These are phyloP conservation scores for Chloroceryle inda DNA, from an alignment of 2,797 vertebrate genomes.

Conservation along the genomic window DNA sequence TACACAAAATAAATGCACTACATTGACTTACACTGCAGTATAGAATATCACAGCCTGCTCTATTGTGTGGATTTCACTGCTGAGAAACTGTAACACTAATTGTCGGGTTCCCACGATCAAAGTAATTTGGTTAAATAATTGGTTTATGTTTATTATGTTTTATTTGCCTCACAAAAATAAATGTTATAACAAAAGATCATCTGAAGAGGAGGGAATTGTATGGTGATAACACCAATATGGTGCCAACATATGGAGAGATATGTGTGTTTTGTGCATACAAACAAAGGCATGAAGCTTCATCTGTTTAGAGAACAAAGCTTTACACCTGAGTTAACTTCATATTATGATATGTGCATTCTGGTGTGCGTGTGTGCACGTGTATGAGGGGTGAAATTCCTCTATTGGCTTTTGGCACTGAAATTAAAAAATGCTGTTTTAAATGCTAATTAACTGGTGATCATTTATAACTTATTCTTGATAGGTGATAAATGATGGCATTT, in stretches of 20 bases:
- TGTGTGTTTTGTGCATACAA: constrained; percentile 38
- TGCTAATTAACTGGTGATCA: not conserved
- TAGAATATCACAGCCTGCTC: constrained; percentile 36
- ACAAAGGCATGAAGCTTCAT: constrained; percentile 38
- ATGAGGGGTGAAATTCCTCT: not conserved
- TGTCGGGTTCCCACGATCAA: constrained; percentile 73
- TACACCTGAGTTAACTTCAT: constrained; percentile 47
- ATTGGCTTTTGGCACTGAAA: not conserved
- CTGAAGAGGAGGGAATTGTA: constrained; percentile 49
- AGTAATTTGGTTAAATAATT: constrained; percentile 76
- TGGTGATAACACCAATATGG: constrained; percentile 69
- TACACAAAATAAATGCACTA: constrained; percentile 54
- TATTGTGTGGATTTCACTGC: constrained; percentile 59
- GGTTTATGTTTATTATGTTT: constrained; percentile 68
- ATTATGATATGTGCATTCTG: not conserved
- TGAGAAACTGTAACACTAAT: constrained; percentile 68
- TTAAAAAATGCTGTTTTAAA: not conserved
- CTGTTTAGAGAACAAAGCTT: constrained; percentile 42
- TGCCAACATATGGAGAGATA: constrained; percentile 62
- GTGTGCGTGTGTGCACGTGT: accelerated
- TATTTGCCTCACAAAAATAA: constrained; percentile 65
- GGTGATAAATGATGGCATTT: not conserved
- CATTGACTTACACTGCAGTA: constrained; percentile 14
- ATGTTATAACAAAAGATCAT: constrained; percentile 50
- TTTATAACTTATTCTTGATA: not conserved